Percentiles rank a stretch among this genome's conserved stretches.
Evolutionary conservation across 37 sponge, comb jelly and placozoan species (phyloP).

Genomic region (Axinella damicornis): DNA sequence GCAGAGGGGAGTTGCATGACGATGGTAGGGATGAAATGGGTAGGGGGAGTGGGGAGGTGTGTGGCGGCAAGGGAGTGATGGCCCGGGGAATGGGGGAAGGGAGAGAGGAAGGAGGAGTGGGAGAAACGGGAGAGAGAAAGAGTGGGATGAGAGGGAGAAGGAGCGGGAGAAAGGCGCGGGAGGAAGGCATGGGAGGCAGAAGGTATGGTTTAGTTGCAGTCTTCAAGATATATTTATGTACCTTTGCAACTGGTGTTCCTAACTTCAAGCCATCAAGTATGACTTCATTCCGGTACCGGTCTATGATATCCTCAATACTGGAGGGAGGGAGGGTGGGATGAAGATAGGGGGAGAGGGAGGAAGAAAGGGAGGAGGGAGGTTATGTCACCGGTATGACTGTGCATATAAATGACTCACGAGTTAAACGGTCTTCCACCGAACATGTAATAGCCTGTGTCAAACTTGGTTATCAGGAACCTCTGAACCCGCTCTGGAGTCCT

Average conservation of each 20-base stretch:
- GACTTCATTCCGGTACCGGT: constrained; percentile 80
- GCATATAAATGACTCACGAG: constrained; percentile 38
- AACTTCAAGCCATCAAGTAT: constrained; percentile 70
- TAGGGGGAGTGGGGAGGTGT: too few species aligned
- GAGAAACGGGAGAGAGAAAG: too few species aligned
- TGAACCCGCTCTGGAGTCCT: constrained; percentile 75
- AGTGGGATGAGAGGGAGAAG: neutral
- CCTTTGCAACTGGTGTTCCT: constrained; percentile 48
- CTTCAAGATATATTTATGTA: constrained; percentile 31
- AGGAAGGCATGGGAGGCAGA: neutral
- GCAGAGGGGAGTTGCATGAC: neutral
- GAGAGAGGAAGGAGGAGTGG: neutral
- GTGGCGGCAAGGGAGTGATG: too few species aligned
- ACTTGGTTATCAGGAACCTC: constrained; percentile 74
- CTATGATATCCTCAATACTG: constrained; percentile 84
- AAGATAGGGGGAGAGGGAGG: too few species aligned
- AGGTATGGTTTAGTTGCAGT: too few species aligned
- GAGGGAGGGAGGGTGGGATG: neutral
- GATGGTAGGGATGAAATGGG: too few species aligned
- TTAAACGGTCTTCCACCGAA: constrained; percentile 81
- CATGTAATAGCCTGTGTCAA: constrained; percentile 64
- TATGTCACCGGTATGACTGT: neutral
- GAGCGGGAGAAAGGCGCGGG: neutral
- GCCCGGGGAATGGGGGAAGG: neutral
- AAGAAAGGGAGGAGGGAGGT: too few species aligned